Conservation (phyloP, 2,113 vertebrate genomes). For the Leiothrix lutea region DNA sequence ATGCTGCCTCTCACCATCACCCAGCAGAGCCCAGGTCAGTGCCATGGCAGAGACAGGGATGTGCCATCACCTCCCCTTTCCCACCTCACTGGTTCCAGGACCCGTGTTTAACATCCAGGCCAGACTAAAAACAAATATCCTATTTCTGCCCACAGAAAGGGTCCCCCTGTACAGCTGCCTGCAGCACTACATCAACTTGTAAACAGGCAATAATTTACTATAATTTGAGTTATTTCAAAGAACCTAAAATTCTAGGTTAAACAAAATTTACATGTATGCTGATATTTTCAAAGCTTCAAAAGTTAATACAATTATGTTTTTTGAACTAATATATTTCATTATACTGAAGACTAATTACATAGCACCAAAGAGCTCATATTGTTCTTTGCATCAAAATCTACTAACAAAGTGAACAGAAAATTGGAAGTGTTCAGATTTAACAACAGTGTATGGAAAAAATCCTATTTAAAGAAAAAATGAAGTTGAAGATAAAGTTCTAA, state of each 20-base stretch:
- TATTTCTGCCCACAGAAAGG: neutral
- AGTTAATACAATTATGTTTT: neutral
- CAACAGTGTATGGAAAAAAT: neutral
- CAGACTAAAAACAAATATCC: neutral
- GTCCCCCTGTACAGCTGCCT: neutral
- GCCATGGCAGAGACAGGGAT: accelerated
- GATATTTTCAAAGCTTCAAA: neutral
- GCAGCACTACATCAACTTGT: neutral
- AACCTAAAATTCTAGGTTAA: neutral
- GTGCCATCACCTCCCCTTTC: neutral
- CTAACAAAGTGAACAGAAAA: neutral
- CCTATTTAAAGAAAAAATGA: neutral
- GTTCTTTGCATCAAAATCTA: neutral
- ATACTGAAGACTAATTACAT: neutral
- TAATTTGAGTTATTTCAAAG: neutral
- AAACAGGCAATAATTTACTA: neutral
- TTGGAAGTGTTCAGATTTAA: neutral
- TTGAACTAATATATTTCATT: neutral
- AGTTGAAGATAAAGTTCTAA: neutral
- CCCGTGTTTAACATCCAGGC: accelerated
- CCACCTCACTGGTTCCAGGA: neutral
- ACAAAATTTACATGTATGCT: neutral
- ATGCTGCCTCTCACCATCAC: accelerated
- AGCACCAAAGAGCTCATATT: neutral
- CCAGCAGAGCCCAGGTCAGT: accelerated